Evolutionary conservation across 2,797 vertebrate genomes (phyloP).

Genomic region (Sebastes diploproa): DNA sequence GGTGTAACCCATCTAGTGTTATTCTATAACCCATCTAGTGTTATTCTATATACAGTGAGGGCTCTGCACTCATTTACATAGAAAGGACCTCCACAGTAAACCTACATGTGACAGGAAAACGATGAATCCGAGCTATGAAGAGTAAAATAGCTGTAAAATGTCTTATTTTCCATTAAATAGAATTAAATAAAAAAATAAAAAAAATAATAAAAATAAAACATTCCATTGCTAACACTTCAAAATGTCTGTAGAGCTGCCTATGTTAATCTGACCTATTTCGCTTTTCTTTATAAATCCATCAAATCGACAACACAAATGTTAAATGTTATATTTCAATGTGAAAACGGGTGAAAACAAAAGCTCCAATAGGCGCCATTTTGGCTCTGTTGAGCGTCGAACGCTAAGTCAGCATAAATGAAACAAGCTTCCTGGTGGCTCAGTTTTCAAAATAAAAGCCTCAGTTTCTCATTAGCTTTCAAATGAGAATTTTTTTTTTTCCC

Average conservation of each 20-base stretch:
- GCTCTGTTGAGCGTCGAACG: neutral
- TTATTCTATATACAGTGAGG: neutral
- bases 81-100: neutral
- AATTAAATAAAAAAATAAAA: no score
- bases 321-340: neutral
- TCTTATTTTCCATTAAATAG: no score
- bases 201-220: no score
- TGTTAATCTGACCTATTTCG: neutral
- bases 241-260: neutral
- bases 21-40: constrained; percentile 2
- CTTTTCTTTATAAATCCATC: neutral
- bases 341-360: neutral
- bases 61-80: neutral
- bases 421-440: rapidly evolving
- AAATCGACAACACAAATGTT: neutral
- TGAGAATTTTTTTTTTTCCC: neutral
- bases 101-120: neutral
- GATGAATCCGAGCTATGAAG: neutral
- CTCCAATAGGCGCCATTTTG: constrained; percentile 4
- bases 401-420: rapidly evolving
- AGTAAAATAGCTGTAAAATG: neutral
- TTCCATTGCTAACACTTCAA: no score
- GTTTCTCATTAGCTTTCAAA: no score
- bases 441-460: constrained; percentile 37
- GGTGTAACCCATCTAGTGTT: constrained; percentile 21